Evolutionary conservation across 2,113 vertebrate species (phyloP).

Genomic region (Gnathonemus echidnorhynchus): DNA sequence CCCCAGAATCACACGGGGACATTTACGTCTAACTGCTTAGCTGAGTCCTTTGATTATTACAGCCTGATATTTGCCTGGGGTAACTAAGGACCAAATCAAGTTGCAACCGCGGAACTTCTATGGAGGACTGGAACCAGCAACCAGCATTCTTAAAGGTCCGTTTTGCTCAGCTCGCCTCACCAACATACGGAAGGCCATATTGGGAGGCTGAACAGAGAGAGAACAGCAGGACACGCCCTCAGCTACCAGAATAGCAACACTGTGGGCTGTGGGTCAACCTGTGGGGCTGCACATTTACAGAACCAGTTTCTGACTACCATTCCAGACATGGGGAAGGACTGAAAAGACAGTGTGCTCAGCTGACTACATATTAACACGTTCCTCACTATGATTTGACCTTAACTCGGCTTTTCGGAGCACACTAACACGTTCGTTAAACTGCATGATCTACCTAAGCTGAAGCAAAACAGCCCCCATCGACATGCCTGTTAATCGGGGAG

Average conservation of each 20-base stretch:
- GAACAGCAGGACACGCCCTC: not conserved
- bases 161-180: not conserved
- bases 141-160: not conserved
- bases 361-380: not conserved
- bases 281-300: not conserved
- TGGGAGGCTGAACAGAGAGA: not conserved
- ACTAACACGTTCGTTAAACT: not conserved
- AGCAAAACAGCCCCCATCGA: not conserved
- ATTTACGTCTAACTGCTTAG: not conserved
- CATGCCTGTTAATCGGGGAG: not conserved
- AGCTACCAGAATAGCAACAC: constrained; percentile 10
- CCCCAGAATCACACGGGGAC: not conserved
- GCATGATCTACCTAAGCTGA: not conserved
- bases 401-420: not conserved
- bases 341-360: not conserved
- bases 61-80: not conserved
- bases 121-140: not conserved
- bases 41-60: not conserved
- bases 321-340: not conserved
- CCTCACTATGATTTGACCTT: not conserved
- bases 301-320: not conserved
- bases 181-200: not conserved
- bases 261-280: not conserved
- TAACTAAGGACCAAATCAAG: not conserved
- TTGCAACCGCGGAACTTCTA: not conserved